These are phyloP conservation scores for Drosophila diplacantha DNA, from an alignment of 2,888 invertebrate species.

Conservation along the genomic window DNA sequence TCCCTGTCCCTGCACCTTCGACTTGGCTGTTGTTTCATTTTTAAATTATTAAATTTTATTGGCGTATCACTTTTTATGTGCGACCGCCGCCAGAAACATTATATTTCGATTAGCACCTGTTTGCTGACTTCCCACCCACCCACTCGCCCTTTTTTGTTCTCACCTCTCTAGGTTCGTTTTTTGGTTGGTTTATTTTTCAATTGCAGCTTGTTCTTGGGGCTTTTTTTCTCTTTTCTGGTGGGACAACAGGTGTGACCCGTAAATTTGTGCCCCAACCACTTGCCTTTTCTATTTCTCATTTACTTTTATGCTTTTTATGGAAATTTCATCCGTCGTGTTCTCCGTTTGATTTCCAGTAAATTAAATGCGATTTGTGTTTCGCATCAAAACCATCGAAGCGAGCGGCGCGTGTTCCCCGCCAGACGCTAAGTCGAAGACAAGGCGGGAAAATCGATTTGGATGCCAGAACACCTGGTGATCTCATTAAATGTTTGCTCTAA, in stretches of 20 bases:
- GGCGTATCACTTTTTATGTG: constrained; percentile 70
- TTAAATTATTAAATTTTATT: constrained; percentile 74
- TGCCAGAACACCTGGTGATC: constrained; percentile 15
- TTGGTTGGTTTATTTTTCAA: constrained; percentile 28
- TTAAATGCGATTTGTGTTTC: constrained; percentile 63
- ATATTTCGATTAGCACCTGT: constrained; percentile 75
- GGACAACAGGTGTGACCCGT: constrained; percentile 58
- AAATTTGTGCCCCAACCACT: constrained; percentile 2
- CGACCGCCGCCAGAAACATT: constrained; percentile 68
- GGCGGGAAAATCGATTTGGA: constrained; percentile 32
- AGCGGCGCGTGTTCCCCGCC: constrained; percentile 34
- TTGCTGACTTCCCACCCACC: constrained; percentile 46
- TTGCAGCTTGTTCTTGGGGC: constrained; percentile 39
- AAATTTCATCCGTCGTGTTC: constrained; percentile 55
- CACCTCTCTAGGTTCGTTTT: constrained; percentile 17
- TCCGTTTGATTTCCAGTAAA: constrained; percentile 65
- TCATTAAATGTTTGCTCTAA: constrained; percentile 19
- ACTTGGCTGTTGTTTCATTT: constrained; percentile 61
- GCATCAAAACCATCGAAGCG: constrained; percentile 39
- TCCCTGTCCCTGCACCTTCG: constrained; percentile 10
- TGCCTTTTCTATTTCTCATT: constrained; percentile 45
- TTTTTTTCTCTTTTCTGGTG: constrained; percentile 3
- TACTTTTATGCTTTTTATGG: constrained; percentile 41
- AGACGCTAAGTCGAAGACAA: constrained; percentile 34
- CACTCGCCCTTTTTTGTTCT: constrained; percentile 29